Percentiles rank a stretch among this genome's conserved stretches.
These are phyloP conservation scores for Cinara cedri DNA, from an alignment of 2,888 invertebrate genomes.

Conservation along the genomic window DNA sequence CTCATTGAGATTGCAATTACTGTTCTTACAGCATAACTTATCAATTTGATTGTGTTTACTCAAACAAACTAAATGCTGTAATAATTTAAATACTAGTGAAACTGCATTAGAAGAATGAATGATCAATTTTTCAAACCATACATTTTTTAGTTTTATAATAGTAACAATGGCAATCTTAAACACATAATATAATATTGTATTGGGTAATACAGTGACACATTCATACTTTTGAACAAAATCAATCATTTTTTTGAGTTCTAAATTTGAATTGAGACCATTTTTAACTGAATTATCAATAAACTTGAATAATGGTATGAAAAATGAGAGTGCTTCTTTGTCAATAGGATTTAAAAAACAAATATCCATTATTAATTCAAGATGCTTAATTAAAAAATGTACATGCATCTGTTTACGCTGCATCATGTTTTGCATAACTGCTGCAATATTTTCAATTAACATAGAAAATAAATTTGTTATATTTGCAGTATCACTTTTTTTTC, in stretches of 20 bases:
- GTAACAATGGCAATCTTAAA: constrained; percentile 34
- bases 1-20: constrained; percentile 34
- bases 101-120: constrained; percentile 31
- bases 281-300: constrained; percentile 42
- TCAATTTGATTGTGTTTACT: constrained; percentile 19
- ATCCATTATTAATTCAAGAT: constrained; percentile 50
- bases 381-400: constrained; percentile 42
- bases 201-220: constrained; percentile 1
- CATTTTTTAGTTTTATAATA: constrained; percentile 36
- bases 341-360: constrained; percentile 38
- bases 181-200: constrained; percentile 34
- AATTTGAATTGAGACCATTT: constrained; percentile 42
- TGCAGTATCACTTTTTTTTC: constrained; percentile 47
- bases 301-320: constrained; percentile 43
- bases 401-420: constrained; percentile 39
- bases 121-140: constrained; percentile 35
- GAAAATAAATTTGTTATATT: constrained; percentile 42
- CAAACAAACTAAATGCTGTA: constrained; percentile 25
- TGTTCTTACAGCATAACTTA: constrained; percentile 43
- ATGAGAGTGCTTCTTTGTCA: constrained; percentile 47
- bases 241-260: constrained; percentile 43
- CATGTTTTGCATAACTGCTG: constrained; percentile 52
- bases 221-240: constrained; percentile 38
- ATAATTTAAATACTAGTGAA: constrained; percentile 20
- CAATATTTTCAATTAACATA: constrained; percentile 48